Evolutionary conservation across 2,113 vertebrate genomes (phyloP).

Genomic region (Chionodraco myersi): DNA sequence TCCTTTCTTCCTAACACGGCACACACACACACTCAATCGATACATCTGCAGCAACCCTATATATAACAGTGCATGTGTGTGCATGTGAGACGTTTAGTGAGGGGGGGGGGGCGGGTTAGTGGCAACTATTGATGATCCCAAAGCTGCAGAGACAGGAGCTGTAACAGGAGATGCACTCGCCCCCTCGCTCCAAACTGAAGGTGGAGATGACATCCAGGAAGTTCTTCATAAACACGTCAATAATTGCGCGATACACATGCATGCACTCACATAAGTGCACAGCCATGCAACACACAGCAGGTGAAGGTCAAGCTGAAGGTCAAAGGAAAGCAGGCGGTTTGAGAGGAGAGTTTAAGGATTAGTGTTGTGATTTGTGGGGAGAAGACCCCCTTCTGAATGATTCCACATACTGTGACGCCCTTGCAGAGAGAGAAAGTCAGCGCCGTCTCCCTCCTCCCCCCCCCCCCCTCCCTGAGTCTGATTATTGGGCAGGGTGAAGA

Average conservation of each 20-base stretch:
- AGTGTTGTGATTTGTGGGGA: constrained; percentile 34
- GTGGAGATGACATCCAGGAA: constrained; percentile 81
- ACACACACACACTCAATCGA: constrained; percentile 6
- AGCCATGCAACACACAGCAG: constrained; percentile 3
- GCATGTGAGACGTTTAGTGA: neutral
- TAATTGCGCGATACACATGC: neutral
- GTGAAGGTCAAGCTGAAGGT: constrained; percentile 51
- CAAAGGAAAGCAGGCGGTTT: constrained; percentile 44
- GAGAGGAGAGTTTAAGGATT: constrained; percentile 51
- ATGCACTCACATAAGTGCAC: constrained; percentile 23
- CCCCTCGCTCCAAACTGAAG: constrained; percentile 41
- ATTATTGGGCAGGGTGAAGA: constrained; percentile 61
- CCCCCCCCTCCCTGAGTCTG: constrained; percentile 10
- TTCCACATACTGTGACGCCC: constrained; percentile 80
- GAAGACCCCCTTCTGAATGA: constrained; percentile 76
- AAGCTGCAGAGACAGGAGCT: constrained; percentile 75
- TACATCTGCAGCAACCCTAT: too few relatives aligned
- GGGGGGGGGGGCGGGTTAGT: constrained; percentile 6
- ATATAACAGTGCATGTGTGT: neutral
- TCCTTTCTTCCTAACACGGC: constrained; percentile 4
- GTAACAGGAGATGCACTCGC: constrained; percentile 65
- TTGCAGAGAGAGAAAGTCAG: constrained; percentile 77
- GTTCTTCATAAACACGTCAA: constrained; percentile 39
- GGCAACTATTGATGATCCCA: constrained; percentile 59
- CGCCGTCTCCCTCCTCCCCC: constrained; percentile 29